phyloP scores from a whole-genome alignment of 2,888 invertebrate species.

The Leistus spinibarbis region DNA sequence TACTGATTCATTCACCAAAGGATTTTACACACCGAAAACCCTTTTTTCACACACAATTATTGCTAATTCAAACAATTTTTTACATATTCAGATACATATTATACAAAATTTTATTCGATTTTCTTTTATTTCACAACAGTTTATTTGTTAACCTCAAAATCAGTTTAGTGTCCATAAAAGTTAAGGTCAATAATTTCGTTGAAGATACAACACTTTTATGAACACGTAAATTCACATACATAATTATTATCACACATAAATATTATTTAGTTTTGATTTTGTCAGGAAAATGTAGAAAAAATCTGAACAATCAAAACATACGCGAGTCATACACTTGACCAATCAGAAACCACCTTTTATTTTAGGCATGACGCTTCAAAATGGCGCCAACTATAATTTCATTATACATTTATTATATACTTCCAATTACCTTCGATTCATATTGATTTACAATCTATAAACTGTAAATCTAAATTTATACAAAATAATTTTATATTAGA shows the following conservation, averaged over 20 bases:
- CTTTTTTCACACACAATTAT: background rate
- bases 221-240: slow-evolving; percentile 30
- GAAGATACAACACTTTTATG: slow-evolving; percentile 23
- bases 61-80: background rate
- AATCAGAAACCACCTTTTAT: slow-evolving; percentile 30
- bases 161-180: slow-evolving; percentile 38
- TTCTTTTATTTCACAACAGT: slow-evolving; percentile 40
- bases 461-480: background rate
- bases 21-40: background rate
- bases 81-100: background rate
- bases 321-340: slow-evolving; percentile 26
- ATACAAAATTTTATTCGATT: slow-evolving; percentile 33
- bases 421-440: too few relatives aligned
- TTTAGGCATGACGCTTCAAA: slow-evolving; percentile 26
- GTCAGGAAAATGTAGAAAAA: slow-evolving; percentile 17
- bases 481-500: background rate
- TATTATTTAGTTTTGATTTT: slow-evolving; percentile 21
- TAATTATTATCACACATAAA: slow-evolving; percentile 35
- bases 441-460: background rate
- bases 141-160: slow-evolving; percentile 40
- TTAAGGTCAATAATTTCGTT: slow-evolving; percentile 31
- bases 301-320: slow-evolving; percentile 34
- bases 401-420: slow-evolving; percentile 8
- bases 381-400: slow-evolving; percentile 33
- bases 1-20: background rate